Evolutionary conservation across 2,113 vertebrate genomes (phyloP).

Genomic region (Sinocyclocheilus rhinocerous): DNA sequence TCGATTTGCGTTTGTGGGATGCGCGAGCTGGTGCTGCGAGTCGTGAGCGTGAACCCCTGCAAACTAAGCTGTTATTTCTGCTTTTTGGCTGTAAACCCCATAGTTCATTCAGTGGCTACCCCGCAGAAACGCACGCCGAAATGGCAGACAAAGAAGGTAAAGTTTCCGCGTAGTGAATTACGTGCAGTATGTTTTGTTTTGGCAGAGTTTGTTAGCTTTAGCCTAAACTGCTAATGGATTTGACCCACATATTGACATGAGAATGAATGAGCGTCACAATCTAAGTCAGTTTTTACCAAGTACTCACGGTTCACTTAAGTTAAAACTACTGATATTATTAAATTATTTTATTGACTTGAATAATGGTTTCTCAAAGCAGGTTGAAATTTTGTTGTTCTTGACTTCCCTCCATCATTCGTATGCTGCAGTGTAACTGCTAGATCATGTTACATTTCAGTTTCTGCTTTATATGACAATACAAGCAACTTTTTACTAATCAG

Average conservation of each 20-base stretch:
- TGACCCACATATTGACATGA: not conserved
- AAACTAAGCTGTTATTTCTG: not conserved
- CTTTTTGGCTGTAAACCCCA: constrained; percentile 37
- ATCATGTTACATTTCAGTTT: not conserved
- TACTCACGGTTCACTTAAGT: not conserved
- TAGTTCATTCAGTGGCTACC: not conserved
- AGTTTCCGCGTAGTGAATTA: not conserved
- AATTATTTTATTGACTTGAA: not conserved
- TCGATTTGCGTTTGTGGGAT: not conserved
- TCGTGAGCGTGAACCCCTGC: not conserved
- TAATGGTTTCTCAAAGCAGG: not conserved
- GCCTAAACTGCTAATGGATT: constrained; percentile 27
- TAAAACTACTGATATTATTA: not conserved
- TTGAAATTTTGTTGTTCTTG: not conserved
- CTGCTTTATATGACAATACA: not conserved
- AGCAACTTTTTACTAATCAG: too few species aligned
- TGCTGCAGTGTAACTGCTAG: not conserved
- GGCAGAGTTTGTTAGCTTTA: constrained; percentile 58
- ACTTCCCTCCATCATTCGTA: constrained; percentile 20
- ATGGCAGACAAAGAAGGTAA: constrained; percentile 80
- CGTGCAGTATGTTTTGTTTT: constrained; percentile 38
- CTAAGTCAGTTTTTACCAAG: not conserved
- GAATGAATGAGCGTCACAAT: constrained; percentile 24
- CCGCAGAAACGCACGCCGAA: constrained; percentile 35
- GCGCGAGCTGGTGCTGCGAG: not conserved